Evolutionary conservation across 2,797 vertebrate genomes (phyloP), one percentile per base, ranked within the genome.

Genomic region (Diceros bicornis): DNA sequence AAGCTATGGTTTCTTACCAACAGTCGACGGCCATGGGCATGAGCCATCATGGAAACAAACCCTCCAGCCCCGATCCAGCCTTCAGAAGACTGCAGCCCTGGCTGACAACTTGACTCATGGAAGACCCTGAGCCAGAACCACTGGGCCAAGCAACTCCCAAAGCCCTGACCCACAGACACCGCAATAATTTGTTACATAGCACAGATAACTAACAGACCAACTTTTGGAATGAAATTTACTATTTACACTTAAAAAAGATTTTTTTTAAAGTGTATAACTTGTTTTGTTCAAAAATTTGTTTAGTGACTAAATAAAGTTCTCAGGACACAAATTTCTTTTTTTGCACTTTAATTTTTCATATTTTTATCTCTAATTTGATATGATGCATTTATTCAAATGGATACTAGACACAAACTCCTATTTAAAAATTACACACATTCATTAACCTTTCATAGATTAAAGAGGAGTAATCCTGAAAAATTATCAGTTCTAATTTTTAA

Each of bases 351-450:
- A 74, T 68, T 84, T 97, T 84, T 79, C 13, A 77, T 69, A 12
- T 13, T 92, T 96, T 96, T 79, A 84, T 57, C 37, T 87, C 82
- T 84, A 94, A 81, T 41, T 62, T 86, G 47, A 93, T 74, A 72
- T 25, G 25, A 87, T 21, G 29, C 4, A 84, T 92, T 85, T 93
- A 78, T 86, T 95, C 27, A 93, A 88, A 50, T 34, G 59, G 77
- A 84, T 59, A 61, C 8, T 75, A 90, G 47, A 82, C 29, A 91
- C 50, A 86, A 94, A 78, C 7, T 44, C 21, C 41, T 84, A 59
- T 71, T 78, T 90, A 82, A 93, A 94, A 97, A 71, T 37, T n/a
- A 94, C 1, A 57, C 8, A 89, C 27, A 77, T 72, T 84, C 71
- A 68, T 71, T 68, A 89, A 94, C 20, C 41, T 97, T 94, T 93